These are phyloP conservation scores for Monarcha castaneiventris DNA, from an alignment of 2,113 vertebrate species.

Conservation along the genomic window DNA sequence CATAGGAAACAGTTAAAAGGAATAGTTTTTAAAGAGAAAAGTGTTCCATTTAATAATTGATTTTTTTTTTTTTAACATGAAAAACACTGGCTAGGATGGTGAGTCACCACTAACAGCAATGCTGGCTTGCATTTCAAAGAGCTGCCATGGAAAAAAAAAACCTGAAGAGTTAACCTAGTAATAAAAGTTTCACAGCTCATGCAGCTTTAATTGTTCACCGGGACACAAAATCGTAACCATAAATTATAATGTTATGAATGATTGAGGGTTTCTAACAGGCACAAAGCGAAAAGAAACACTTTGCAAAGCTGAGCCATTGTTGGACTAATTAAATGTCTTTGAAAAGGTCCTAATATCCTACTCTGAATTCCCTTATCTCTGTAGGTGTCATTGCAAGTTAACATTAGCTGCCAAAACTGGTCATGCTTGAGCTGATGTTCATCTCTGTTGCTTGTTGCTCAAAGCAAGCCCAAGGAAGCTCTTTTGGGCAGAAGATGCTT, in stretches of 20 bases:
- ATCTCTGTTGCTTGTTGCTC: not conserved
- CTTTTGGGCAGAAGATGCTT: not conserved
- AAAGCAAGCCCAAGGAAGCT: not conserved
- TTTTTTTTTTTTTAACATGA: not conserved
- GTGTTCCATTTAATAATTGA: not conserved
- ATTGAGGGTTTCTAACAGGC: slow-evolving; percentile 14
- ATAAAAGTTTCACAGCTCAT: slow-evolving; percentile 28
- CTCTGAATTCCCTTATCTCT: not conserved
- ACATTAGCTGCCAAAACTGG: not conserved
- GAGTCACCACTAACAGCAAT: not conserved
- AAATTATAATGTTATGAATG: slow-evolving; percentile 26
- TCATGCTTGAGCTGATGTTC: not conserved
- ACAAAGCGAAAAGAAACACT: not conserved
- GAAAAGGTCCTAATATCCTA: not conserved
- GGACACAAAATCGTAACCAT: not conserved
- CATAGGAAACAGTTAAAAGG: not conserved
- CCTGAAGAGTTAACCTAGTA: not conserved
- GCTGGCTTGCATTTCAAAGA: not conserved
- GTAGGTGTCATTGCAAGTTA: slow-evolving; percentile 17
- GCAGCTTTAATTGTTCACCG: slow-evolving; percentile 29
- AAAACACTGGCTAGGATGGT: not conserved
- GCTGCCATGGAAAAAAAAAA: not conserved
- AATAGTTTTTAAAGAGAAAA: not conserved
- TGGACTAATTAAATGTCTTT: slow-evolving; percentile 24
- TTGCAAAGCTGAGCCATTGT: not conserved